These are phyloP conservation scores for Portevinia maculata DNA, from an alignment of 2,888 invertebrate genomes.

Conservation along the genomic window DNA sequence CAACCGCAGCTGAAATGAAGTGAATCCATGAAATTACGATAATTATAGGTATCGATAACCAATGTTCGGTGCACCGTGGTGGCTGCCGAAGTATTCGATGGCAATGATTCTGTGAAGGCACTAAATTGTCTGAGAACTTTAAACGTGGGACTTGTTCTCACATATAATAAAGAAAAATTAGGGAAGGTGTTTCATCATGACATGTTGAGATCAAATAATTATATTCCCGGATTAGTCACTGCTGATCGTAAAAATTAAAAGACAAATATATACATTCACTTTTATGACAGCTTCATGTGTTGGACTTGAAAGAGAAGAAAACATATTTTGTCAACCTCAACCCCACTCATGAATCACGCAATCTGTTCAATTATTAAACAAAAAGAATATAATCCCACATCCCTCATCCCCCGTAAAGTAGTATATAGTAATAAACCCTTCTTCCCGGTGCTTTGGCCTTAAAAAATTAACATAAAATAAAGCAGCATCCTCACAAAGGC, in stretches of 20 bases:
- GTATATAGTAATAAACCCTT: constrained; percentile 21
- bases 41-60: constrained; percentile 39
- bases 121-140: too few relatives aligned
- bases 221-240: constrained; percentile 24
- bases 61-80: constrained; percentile 18
- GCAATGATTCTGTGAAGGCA: constrained; percentile 35
- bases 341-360: constrained; percentile 53
- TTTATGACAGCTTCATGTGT: constrained; percentile 52
- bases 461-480: constrained; percentile 69
- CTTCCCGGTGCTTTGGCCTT: constrained; percentile 10
- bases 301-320: constrained; percentile 15
- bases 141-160: too few relatives aligned
- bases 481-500: constrained; percentile 57
- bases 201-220: too few relatives aligned
- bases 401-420: constrained; percentile 37
- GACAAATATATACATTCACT: neutral
- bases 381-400: constrained; percentile 24
- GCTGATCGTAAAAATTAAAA: constrained; percentile 22
- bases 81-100: constrained; percentile 51
- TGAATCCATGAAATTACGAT: constrained; percentile 58
- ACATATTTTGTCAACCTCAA: constrained; percentile 48
- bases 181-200: too few relatives aligned
- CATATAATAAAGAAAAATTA: too few relatives aligned
- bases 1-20: constrained; percentile 50
- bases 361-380: constrained; percentile 64